These are phyloP conservation scores for Luehdorfia chinensis DNA, from an alignment of 1,140 invertebrate species.

Conservation along the genomic window DNA sequence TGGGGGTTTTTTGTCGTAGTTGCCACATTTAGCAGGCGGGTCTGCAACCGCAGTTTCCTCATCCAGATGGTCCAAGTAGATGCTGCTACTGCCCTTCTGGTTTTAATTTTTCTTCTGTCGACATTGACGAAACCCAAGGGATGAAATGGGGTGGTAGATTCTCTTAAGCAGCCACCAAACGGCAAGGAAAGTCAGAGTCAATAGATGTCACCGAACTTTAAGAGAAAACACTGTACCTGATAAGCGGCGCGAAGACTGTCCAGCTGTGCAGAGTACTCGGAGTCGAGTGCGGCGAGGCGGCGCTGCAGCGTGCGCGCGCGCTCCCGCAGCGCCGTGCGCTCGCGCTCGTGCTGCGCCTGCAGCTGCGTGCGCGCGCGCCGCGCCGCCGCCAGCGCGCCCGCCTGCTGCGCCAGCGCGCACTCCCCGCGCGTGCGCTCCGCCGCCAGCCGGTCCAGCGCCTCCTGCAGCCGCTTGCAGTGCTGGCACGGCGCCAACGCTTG, in stretches of 20 bases:
- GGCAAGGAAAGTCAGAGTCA: no score
- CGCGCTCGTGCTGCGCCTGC: constrained; percentile 66
- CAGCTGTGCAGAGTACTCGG: constrained; percentile 87
- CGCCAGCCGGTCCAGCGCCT: constrained; percentile 69
- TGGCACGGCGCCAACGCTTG: constrained; percentile 74
- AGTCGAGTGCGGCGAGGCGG: constrained; percentile 83
- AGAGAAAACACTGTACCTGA: constrained; percentile 71
- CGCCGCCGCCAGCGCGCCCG: constrained; percentile 58
- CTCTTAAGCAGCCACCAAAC: no score
- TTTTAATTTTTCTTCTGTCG: no score
- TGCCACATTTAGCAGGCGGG: no score
- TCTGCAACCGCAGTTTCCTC: no score
- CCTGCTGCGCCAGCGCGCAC: constrained; percentile 57
- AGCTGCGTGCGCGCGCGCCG: constrained; percentile 56
- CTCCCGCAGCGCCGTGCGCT: constrained; percentile 75
- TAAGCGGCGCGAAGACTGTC: constrained; percentile 85
- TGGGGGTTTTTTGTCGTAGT: no score
- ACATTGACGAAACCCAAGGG: no score
- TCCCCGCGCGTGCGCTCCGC: constrained; percentile 55
- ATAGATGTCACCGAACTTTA: no score
- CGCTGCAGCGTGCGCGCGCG: constrained; percentile 82
- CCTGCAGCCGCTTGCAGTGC: constrained; percentile 79
- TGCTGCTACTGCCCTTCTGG: no score
- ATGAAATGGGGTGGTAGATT: no score
- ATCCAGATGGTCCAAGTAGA: no score